Evolutionary conservation across 2,797 vertebrate species (phyloP).

Genomic region (Microctenopoma steveboyesi): DNA sequence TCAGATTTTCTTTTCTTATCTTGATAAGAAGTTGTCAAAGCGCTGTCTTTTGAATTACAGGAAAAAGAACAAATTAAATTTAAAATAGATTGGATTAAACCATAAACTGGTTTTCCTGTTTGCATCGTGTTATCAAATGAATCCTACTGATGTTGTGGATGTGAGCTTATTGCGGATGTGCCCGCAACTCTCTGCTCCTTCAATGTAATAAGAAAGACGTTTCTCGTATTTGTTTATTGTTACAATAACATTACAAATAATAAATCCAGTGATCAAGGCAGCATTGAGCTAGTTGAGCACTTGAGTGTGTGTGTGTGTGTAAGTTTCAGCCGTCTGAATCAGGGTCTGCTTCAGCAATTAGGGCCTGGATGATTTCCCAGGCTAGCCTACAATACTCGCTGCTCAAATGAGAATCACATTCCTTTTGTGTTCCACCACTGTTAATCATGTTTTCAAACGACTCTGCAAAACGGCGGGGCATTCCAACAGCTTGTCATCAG

Average conservation of each 20-base stretch:
- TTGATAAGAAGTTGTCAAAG: background rate
- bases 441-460: slow-evolving; percentile 82
- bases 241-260: slow-evolving; percentile 23
- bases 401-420: slow-evolving; percentile 80
- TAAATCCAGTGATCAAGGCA: slow-evolving; percentile 29
- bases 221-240: slow-evolving; percentile 17
- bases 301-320: slow-evolving; percentile 5
- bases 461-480: slow-evolving; percentile 61
- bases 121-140: background rate
- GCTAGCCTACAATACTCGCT: slow-evolving; percentile 66
- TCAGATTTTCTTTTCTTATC: background rate
- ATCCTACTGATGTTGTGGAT: background rate
- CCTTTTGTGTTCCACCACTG: slow-evolving; percentile 75
- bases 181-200: background rate
- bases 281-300: background rate
- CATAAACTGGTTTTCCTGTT: background rate
- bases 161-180: background rate
- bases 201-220: background rate
- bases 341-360: slow-evolving; percentile 80
- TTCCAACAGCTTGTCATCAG: slow-evolving; percentile 76
- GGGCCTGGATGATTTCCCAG: slow-evolving; percentile 80
- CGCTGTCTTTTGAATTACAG: background rate
- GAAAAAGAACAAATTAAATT: too few species aligned
- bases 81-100: background rate
- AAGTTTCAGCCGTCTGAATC: slow-evolving; percentile 68